Base-by-base conservation (phyloP, 92 coral and sea anemone species). In the Isaurus tuberculatus region DNA sequence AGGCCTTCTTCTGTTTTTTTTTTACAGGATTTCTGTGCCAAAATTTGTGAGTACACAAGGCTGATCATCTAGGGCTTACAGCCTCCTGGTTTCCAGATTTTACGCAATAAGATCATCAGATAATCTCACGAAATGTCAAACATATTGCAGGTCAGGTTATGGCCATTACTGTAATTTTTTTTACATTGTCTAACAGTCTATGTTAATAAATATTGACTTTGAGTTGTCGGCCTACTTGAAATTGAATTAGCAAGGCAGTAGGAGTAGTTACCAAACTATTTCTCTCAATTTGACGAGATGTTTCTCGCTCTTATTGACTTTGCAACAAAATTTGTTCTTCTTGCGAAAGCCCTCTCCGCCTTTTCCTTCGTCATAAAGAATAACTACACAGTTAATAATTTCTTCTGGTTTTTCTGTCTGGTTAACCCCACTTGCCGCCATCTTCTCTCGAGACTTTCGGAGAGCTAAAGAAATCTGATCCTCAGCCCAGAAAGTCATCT, bases 281-380 rank as follows among this genome's bases (percentile, higher is more conserved):
- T 8, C 14, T 10, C 0, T 48, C 55, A 48, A 48, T 48, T 7
- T 10, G 17, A 46, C 55, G 55, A 46, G 10, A 9, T 2, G 55
- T 10, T 46, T 46, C 42, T 36, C 4, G 15, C 16, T 30, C 71
- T 61, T 36, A 29, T 49, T 34, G 26, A 87, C 70, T 27, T 23
- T 64, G 79, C 87, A 83, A 15, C 71, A 65, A 28, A 83, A 87
- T 65, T 82, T 87, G 53, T 87, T 87, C 67, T 87, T 87, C 75
- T 63, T 72, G 13, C 88, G 26, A 60, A 25, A 87, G 61, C 83
- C 75, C 44, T 87, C 91, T 57, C 87, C 84, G 11, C 88, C 91
- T 58, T 83, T 72, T 19, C 91, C 88, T 73, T 87, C 84, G 40
- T 87, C 83, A 70, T 87, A 87, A 81, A 80, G 81, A 31, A 49